A percentile compares a stretch with the other conserved stretches of the same genome.
Evolutionary conservation across 2,888 invertebrate species (phyloP).

Genomic region (Lissonota sp.): DNA sequence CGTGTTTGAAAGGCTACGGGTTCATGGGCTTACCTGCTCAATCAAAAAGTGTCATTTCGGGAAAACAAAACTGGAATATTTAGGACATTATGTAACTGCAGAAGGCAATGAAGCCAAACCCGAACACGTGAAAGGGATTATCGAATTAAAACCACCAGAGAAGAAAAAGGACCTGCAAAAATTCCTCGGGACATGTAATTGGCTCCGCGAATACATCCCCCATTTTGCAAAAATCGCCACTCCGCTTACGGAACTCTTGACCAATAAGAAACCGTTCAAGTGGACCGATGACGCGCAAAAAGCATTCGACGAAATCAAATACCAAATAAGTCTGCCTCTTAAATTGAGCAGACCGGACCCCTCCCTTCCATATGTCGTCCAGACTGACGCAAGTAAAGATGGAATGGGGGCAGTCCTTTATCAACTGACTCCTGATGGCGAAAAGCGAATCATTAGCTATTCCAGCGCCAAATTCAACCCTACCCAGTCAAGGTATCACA

Average conservation of each 20-base stretch:
- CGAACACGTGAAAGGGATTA: background rate
- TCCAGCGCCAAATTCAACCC: slow-evolving; percentile 64
- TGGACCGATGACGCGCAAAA: no score
- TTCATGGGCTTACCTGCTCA: slow-evolving; percentile 44
- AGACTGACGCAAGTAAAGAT: slow-evolving; percentile 8
- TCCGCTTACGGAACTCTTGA: slow-evolving; percentile 31
- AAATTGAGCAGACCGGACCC: no score
- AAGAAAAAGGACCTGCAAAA: slow-evolving; percentile 1
- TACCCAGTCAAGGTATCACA: slow-evolving; percentile 50
- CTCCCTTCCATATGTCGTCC: no score
- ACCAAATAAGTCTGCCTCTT: no score
- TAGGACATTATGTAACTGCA: no score
- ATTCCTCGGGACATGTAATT: slow-evolving; percentile 53
- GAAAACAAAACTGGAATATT: no score
- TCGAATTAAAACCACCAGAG: background rate
- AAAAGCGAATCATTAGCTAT: slow-evolving; percentile 54
- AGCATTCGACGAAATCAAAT: no score
- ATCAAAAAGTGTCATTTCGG: no score
- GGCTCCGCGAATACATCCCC: slow-evolving; percentile 46
- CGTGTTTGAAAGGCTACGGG: slow-evolving; percentile 61
- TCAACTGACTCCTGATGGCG: background rate
- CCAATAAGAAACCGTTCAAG: no score
- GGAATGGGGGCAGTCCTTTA: slow-evolving; percentile 22
- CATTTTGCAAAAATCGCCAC: slow-evolving; percentile 4
- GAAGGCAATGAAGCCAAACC: no score